Evolutionary conservation across 2,113 vertebrate genomes (phyloP).

Genomic region (Puntigrus tetrazona): DNA sequence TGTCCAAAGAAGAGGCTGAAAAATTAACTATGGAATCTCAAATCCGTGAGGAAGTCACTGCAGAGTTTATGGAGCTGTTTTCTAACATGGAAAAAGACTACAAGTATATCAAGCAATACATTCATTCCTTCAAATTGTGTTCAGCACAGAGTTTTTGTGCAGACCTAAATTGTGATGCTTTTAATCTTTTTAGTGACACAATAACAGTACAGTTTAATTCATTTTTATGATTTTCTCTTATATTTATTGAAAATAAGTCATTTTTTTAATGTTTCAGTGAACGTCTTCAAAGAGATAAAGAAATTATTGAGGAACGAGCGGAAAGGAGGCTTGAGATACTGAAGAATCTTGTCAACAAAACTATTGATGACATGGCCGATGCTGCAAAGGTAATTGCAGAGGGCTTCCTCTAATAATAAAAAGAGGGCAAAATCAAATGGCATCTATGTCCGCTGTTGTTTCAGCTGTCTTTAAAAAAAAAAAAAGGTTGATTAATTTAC

Average conservation of each 20-base stretch:
- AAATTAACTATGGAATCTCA: constrained; percentile 82
- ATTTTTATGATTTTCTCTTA: neutral
- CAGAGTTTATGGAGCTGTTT: constrained; percentile 82
- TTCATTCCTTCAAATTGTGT: neutral
- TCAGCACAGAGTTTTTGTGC: neutral
- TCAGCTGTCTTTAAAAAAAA: neutral
- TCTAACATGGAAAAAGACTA: constrained; percentile 81
- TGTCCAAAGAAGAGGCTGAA: constrained; percentile 65
- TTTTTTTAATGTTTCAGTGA: constrained; percentile 68
- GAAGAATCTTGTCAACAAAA: constrained; percentile 78
- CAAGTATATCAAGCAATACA: constrained; percentile 72
- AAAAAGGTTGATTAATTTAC: neutral
- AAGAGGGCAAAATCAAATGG: neutral
- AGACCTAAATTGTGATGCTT: neutral
- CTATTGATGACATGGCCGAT: neutral
- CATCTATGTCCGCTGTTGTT: neutral
- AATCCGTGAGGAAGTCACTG: constrained; percentile 86
- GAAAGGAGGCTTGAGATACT: constrained; percentile 87
- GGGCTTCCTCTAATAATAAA: neutral
- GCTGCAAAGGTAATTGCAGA: constrained; percentile 27
- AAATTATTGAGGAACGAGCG: constrained; percentile 80
- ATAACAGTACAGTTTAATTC: neutral
- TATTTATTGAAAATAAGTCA: neutral
- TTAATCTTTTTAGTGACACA: neutral
- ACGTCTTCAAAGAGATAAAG: constrained; percentile 77